Evolutionary conservation across 2,797 vertebrate genomes (phyloP), one percentile per base, ranked within the genome.

Genomic region (Cirrhinus molitorella): DNA sequence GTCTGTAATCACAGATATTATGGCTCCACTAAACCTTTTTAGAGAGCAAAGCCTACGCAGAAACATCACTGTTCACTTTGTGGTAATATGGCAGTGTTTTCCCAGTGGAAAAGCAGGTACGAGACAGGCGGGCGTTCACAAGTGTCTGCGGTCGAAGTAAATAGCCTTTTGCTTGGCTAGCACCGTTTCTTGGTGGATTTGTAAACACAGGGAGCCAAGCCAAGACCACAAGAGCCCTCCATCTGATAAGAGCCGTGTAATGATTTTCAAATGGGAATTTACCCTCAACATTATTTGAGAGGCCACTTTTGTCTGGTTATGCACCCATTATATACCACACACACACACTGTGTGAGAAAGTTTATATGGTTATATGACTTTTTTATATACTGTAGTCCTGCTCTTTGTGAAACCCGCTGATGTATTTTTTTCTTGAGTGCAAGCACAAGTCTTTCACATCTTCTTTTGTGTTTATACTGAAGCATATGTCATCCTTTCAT

Each of bases 181-280:
- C 45, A 31, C 21, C 5, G n/a, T 19, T 83, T 77, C 23, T 86
- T 57, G 13, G 40, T 53, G 72, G 23, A 77, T 68, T 79, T 45
- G 76, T 82, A 79, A 80, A 78, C 81, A 47, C 28, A 19, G 57
- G 45, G 76, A 75, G 53, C 76, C 75, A 81, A 84, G 79, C 80
- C 82, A 76, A 79, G 66, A 87, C 49, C 53, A 78, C 70, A 72
- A 63, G 79, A 34, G 34, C 84, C 43, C 70, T 83, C 21, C 11
- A 75, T 87, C 14, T 85, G 79, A 89, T 87, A 83, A 73, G 77
- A 80, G 3, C 57, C 55, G 9, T 55, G 21, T 86, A 84, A 90
- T 80, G 66, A 70, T 67, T 87, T 85, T 81, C 40, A 79, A 79
- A 86, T 86, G 82, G 85, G 88, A 86, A 70, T 40, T 55, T 71